phyloP scores from a whole-genome alignment of 1,140 invertebrate species.

The Drosophila ogumai region DNA sequence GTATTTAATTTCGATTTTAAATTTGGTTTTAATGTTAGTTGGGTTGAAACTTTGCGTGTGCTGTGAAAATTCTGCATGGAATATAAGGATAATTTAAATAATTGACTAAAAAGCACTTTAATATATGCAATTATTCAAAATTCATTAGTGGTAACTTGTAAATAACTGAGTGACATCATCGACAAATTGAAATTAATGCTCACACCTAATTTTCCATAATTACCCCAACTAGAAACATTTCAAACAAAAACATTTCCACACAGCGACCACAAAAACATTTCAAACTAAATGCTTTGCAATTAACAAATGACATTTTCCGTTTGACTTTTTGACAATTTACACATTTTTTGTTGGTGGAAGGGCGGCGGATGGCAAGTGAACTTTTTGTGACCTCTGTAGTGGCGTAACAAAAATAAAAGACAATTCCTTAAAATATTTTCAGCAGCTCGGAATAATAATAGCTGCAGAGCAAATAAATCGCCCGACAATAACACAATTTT shows the following conservation, averaged over 20 bases:
- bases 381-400: slow-evolving; percentile 21
- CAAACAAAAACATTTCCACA: slow-evolving; percentile 30
- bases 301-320: slow-evolving; percentile 66
- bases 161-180: slow-evolving; percentile 32
- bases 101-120: no score
- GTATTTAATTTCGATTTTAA: slow-evolving; percentile 44
- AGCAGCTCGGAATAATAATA: slow-evolving; percentile 35
- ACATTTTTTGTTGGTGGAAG: slow-evolving; percentile 28
- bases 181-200: slow-evolving; percentile 45
- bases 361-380: slow-evolving; percentile 18
- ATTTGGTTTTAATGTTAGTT: background rate
- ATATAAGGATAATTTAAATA: slow-evolving; percentile 2
- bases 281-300: slow-evolving; percentile 65
- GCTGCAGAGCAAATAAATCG: slow-evolving; percentile 36
- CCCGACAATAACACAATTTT: slow-evolving; percentile 38
- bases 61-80: background rate
- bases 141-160: slow-evolving; percentile 1
- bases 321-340: slow-evolving; percentile 66
- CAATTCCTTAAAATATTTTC: slow-evolving; percentile 47
- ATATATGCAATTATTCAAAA: background rate
- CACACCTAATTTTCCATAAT: slow-evolving; percentile 17
- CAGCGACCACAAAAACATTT: slow-evolving; percentile 43
- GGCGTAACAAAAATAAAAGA: slow-evolving; percentile 28
- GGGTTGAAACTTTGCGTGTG: background rate
- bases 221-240: slow-evolving; percentile 19